Evolutionary conservation across 2,888 invertebrate species (phyloP).

Genomic region (Nephrotoma flavescens): DNA sequence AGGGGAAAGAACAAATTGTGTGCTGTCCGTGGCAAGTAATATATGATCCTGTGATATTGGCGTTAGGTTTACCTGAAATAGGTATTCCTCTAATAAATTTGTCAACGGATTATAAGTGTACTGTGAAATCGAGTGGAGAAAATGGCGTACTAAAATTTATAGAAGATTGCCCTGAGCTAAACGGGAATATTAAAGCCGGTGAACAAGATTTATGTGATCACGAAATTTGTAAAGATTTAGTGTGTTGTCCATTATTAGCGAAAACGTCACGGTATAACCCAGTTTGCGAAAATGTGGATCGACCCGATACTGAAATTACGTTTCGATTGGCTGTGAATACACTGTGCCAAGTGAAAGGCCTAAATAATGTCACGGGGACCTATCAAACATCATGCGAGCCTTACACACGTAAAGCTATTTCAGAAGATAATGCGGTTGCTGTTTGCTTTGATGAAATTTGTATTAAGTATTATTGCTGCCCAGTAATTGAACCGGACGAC

Average conservation of each 20-base stretch:
- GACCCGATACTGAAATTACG: neutral
- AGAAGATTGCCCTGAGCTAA: neutral
- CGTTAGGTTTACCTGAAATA: neutral
- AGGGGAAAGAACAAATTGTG: neutral
- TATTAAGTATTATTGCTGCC: neutral
- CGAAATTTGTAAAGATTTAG: neutral
- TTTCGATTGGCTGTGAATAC: neutral
- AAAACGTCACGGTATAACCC: neutral
- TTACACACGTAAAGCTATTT: neutral
- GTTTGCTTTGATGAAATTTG: neutral
- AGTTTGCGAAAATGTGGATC: neutral
- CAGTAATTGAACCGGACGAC: neutral
- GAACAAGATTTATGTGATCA: neutral
- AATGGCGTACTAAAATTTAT: neutral
- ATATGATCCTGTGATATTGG: neutral
- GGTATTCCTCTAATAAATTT: neutral
- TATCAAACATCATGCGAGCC: neutral
- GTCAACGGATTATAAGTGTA: neutral
- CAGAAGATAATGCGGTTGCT: neutral
- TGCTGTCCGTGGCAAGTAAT: neutral
- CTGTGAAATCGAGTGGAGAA: neutral
- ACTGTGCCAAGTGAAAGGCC: neutral
- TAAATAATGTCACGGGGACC: neutral
- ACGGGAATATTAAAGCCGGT: neutral
- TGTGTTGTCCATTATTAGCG: neutral